Percentiles rank a stretch among this genome's conserved stretches.
phyloP scores from a whole-genome alignment of 1,140 invertebrate species.

The Hirudo medicinalis region DNA sequence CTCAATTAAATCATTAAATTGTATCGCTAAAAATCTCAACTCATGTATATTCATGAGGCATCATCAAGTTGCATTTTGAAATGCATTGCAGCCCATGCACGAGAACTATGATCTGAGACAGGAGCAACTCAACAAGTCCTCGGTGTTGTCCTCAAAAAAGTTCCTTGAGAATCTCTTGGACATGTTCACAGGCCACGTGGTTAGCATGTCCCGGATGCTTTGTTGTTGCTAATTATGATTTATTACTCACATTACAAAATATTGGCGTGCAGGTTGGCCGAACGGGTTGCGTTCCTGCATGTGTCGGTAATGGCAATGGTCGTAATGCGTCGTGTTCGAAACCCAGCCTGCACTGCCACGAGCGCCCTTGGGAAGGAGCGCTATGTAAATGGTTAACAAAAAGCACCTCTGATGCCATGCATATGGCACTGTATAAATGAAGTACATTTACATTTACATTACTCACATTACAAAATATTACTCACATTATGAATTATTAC shows the following conservation, averaged over 20 bases:
- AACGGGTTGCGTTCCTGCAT: too few species aligned
- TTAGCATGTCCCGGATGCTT: conserved; percentile 44
- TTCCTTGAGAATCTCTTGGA: conserved; percentile 86
- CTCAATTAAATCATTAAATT: neutral
- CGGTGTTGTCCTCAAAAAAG: conserved; percentile 73
- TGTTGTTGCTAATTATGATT: neutral
- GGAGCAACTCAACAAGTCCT: conserved; percentile 94
- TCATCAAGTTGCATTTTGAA: too few species aligned
- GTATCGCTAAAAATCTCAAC: neutral
- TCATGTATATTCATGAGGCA: neutral
- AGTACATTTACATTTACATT: too few species aligned
- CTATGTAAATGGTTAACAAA: too few species aligned
- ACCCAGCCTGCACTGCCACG: too few species aligned
- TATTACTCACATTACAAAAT: neutral
- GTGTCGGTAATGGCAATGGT: too few species aligned
- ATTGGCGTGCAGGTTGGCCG: too few species aligned
- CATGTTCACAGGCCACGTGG: conserved; percentile 88
- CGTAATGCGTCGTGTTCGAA: too few species aligned
- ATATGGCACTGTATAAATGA: too few species aligned
- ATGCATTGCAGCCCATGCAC: conserved; percentile 66
- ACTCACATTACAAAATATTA: neutral
- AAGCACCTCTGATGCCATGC: too few species aligned
- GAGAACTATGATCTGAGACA: conserved; percentile 81
- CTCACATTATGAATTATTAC: neutral
- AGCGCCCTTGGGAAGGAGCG: too few species aligned